phyloP scores from a whole-genome alignment of 2,113 vertebrate genomes.

The Limnothrissa miodon region DNA sequence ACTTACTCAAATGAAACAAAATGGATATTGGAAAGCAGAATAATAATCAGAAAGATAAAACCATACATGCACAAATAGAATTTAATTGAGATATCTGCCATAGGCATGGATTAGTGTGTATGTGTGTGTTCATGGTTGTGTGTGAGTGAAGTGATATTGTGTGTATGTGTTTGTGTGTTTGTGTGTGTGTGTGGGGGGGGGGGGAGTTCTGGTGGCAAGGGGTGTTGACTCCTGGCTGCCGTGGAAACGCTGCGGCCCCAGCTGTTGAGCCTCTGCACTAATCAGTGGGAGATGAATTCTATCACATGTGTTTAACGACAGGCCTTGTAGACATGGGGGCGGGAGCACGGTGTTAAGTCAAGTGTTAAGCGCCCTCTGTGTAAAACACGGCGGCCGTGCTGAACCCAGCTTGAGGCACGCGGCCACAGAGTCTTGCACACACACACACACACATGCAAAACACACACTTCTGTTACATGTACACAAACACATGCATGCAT shows the following conservation, averaged over 20 bases:
- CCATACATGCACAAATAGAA: slow-evolving; percentile 60
- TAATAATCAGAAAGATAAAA: slow-evolving; percentile 76
- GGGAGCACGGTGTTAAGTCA: slow-evolving; percentile 26
- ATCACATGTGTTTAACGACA: slow-evolving; percentile 29
- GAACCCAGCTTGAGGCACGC: not conserved
- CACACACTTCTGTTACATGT: not conserved
- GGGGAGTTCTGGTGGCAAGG: not conserved
- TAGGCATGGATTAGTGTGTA: not conserved
- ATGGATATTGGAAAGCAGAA: slow-evolving; percentile 63
- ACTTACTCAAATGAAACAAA: slow-evolving; percentile 62
- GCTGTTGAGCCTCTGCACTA: slow-evolving; percentile 41
- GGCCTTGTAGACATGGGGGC: slow-evolving; percentile 37
- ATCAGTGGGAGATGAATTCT: slow-evolving; percentile 45
- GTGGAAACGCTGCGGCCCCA: slow-evolving; percentile 33
- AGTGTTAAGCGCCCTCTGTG: slow-evolving; percentile 47
- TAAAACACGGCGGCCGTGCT: slow-evolving; percentile 34
- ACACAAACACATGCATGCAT: slow-evolving; percentile 22
- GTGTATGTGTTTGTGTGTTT: slow-evolving; percentile 2
- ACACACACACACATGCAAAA: not conserved
- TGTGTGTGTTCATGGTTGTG: not conserved
- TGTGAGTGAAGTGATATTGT: not conserved
- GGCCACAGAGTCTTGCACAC: not conserved
- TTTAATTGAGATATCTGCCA: slow-evolving; percentile 64
- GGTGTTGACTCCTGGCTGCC: not conserved
- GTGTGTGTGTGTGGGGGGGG: not conserved